Percentiles rank a stretch among this genome's conserved stretches.
Evolutionary conservation across 2,888 invertebrate species (phyloP).

Genomic region (Agriotes lineatus): DNA sequence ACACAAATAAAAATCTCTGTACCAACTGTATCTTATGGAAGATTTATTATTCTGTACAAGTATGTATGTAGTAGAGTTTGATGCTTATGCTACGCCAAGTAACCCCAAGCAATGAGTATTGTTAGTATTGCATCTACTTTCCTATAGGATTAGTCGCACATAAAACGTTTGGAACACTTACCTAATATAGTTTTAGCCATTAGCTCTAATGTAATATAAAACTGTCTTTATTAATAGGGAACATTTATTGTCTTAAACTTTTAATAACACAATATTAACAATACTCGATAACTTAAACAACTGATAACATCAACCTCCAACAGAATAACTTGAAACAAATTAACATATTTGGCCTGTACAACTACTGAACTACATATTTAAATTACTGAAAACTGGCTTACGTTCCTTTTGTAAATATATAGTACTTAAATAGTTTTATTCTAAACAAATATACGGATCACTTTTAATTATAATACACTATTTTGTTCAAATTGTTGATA

Average conservation of each 20-base stretch:
- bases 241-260: neutral
- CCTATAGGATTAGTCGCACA: constrained; percentile 22
- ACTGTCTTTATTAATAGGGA: neutral
- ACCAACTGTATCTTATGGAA: too few relatives aligned
- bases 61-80: neutral
- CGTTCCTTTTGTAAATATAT: too few relatives aligned
- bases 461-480: too few relatives aligned
- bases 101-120: constrained; percentile 54
- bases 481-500: too few relatives aligned
- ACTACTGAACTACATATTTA: too few relatives aligned
- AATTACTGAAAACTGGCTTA: too few relatives aligned
- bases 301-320: too few relatives aligned
- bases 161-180: constrained; percentile 1
- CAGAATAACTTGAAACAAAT: too few relatives aligned
- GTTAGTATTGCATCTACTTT: constrained; percentile 59
- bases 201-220: neutral
- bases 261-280: constrained; percentile 20
- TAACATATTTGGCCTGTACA: too few relatives aligned
- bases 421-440: too few relatives aligned
- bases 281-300: constrained; percentile 12
- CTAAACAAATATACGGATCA: too few relatives aligned
- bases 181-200: constrained; percentile 5
- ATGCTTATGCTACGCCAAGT: neutral
- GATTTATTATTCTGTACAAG: too few relatives aligned
- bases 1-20: neutral